phyloP scores from a whole-genome alignment of 2,888 invertebrate genomes.

The Macrosiphum euphorbiae region DNA sequence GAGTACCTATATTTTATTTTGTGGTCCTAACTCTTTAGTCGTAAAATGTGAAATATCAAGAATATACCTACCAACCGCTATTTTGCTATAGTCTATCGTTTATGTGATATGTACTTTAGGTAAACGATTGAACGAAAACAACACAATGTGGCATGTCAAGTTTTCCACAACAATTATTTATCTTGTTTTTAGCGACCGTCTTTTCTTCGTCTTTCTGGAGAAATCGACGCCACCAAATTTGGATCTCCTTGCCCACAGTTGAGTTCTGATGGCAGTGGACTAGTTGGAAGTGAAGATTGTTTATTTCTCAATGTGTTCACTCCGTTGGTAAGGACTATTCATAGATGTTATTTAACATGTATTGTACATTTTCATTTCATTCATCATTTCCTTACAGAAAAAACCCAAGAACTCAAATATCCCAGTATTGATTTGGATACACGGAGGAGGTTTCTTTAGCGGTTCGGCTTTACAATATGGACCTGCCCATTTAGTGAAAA shows the following conservation, averaged over 20 bases:
- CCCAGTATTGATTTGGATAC: slow-evolving; percentile 84
- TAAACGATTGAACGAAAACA: neutral
- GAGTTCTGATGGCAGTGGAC: slow-evolving; percentile 69
- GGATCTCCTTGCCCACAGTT: slow-evolving; percentile 77
- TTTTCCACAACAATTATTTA: neutral
- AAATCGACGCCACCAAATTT: slow-evolving; percentile 75
- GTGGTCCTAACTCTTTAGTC: neutral
- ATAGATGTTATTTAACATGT: slow-evolving; percentile 67
- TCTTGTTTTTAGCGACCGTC: slow-evolving; percentile 72
- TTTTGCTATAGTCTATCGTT: neutral
- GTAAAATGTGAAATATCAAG: neutral
- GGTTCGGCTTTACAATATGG: slow-evolving; percentile 83
- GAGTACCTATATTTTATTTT: too few relatives aligned
- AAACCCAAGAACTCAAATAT: slow-evolving; percentile 67
- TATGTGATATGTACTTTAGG: neutral
- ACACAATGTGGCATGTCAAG: neutral
- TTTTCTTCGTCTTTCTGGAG: slow-evolving; percentile 72
- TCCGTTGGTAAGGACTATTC: slow-evolving; percentile 71
- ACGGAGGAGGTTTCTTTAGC: slow-evolving; percentile 82
- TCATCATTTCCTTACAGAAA: neutral
- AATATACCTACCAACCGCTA: neutral
- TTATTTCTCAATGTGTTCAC: slow-evolving; percentile 82
- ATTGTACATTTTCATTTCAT: slow-evolving; percentile 32
- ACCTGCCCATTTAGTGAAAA: slow-evolving; percentile 76
- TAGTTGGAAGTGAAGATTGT: slow-evolving; percentile 77